Evolutionary conservation across 2,888 invertebrate genomes (phyloP), one percentile per base, ranked within the genome.

Genomic region (Orthosia gothica): DNA sequence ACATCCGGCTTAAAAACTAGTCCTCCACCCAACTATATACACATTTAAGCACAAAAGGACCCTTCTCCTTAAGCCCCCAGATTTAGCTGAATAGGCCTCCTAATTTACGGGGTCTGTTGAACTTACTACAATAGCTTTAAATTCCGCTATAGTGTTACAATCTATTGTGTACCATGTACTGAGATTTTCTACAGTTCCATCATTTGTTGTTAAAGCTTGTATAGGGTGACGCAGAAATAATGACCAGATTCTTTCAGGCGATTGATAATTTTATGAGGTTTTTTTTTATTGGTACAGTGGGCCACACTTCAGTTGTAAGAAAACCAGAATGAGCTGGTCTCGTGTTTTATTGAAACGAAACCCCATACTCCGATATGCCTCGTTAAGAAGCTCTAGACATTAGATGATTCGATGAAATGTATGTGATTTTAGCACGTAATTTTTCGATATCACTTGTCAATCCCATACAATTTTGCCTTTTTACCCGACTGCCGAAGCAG

Each of bases 91-190:
- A 81, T 70, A 79, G 81, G 64, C 54, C 18, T 52, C 20, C 83
- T 80, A 79, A 82, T 82, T 83, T 83, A 82, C 58, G 74, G 26
- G 50, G 20, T n/a, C 5, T 40, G 83, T 70, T 58, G 40, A 57
- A 59, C 59, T 57, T 5, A 26, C 26, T 64, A 81, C 72, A 81
- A 81, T 69, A 62, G 82, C 20, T 66, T 72, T 55, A 72, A 82
- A 81, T 72, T 69, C 68, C 65, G 32, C 40, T 78, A 67, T 62
- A 77, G 55, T 70, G 59, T 61, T 64, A 45, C 13, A 32, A 49
- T 2, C 70, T 52, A 82, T 80, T 80, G 78, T 80, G 26, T 57
- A 9, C 2, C 3, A 57, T 70, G 52, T 45, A 55, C 16, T 58
- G 52, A 50, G 59, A 67, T 64, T 77, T 81, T 79, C 45, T 47